Conservation (phyloP, 2,113 vertebrate genomes). For the Psilopogon haemacephalus region DNA sequence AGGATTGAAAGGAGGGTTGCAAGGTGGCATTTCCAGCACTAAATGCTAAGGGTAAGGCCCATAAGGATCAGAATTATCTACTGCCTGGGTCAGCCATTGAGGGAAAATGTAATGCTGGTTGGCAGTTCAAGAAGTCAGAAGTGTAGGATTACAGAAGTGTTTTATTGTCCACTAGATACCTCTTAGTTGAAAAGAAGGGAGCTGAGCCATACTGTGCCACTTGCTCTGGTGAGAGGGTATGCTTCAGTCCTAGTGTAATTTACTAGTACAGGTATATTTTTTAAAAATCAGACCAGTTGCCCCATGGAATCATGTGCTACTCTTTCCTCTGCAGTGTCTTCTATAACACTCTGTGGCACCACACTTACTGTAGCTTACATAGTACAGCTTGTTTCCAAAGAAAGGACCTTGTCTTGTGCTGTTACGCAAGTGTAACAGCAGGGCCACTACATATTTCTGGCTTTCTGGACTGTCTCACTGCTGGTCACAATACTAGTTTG, state of each 20-base stretch:
- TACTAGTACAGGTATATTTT: not conserved
- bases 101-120: rapidly evolving
- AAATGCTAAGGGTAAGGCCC: not conserved
- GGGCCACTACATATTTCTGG: not conserved
- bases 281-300: not conserved
- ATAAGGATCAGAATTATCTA: not conserved
- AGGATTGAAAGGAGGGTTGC: not conserved
- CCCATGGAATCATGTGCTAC: rapidly evolving
- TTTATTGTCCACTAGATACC: not conserved
- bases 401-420: not conserved
- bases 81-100: not conserved
- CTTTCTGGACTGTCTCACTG: not conserved
- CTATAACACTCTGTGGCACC: too few relatives aligned
- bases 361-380: not conserved
- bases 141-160: not conserved
- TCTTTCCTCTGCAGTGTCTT: too few relatives aligned
- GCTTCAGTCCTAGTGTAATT: not conserved
- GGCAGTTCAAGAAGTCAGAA: not conserved
- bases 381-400: not conserved
- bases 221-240: not conserved
- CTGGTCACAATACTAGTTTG: not conserved
- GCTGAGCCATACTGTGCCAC: not conserved
- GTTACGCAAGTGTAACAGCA: not conserved
- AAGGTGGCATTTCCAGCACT: not conserved
- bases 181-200: not conserved